Percentiles rank a stretch among this genome's conserved stretches.
Conservation (phyloP, 2,888 invertebrate species). For the Mactromeris polynyma region DNA sequence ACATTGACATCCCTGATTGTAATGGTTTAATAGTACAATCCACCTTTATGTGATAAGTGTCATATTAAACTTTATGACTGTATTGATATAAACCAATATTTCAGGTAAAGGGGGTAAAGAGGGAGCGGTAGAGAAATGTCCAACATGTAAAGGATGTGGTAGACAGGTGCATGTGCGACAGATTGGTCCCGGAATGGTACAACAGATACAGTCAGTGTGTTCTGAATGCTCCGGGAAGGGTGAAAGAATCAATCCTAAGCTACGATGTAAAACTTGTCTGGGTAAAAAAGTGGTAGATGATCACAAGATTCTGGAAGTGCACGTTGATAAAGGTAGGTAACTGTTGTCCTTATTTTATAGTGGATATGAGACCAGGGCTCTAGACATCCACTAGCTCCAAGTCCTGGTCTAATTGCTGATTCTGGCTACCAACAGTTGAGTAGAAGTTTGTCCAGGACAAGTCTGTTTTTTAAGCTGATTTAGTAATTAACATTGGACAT, state of each 20-base stretch:
- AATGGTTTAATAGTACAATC: no score
- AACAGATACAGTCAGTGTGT: constrained; percentile 96
- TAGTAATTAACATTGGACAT: no score
- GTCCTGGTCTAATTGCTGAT: no score
- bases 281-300: constrained; percentile 96
- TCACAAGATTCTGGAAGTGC: constrained; percentile 97
- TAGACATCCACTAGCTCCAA: no score
- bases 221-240: constrained; percentile 94
- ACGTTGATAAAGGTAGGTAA: constrained; percentile 91
- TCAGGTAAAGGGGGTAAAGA: constrained; percentile 95
- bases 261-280: constrained; percentile 96
- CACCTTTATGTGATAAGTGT: background rate
- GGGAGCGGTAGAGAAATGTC: constrained; percentile 95
- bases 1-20: no score
- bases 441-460: no score
- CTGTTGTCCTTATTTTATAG: no score
- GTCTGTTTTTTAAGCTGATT: no score
- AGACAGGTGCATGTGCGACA: constrained; percentile 90
- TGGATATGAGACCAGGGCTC: no score
- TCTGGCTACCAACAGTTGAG: no score
- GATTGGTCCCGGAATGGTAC: constrained; percentile 93
- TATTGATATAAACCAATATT: background rate
- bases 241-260: constrained; percentile 90
- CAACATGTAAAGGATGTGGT: constrained; percentile 95
- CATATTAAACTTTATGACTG: background rate